Conservation (phyloP, 2,797 vertebrate genomes). For the Hirundo rustica region DNA sequence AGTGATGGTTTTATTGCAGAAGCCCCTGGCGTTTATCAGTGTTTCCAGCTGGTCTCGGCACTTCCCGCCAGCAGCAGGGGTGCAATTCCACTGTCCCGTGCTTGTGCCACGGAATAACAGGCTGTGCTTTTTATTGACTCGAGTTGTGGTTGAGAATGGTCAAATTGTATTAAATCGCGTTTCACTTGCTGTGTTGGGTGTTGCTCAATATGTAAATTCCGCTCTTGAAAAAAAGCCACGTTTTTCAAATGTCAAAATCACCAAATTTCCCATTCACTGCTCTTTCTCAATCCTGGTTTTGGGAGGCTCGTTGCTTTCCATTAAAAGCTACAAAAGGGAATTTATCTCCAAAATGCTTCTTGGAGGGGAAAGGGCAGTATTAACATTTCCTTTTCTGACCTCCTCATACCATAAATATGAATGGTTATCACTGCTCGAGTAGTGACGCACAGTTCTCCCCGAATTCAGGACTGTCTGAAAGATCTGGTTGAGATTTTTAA, state of each 20-base stretch:
- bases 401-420: neutral
- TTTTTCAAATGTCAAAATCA: neutral
- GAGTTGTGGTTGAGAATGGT: neutral
- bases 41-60: neutral
- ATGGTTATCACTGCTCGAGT: neutral
- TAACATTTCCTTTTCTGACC: neutral
- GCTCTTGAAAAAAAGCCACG: fast-evolving
- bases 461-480: neutral
- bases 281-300: neutral
- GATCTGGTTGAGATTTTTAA: neutral
- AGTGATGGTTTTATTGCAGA: neutral
- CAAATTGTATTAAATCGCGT: neutral
- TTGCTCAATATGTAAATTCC: fast-evolving
- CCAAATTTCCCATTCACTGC: neutral
- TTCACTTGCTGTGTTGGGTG: neutral
- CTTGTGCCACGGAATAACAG: neutral
- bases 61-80: neutral
- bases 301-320: conserved; percentile 12
- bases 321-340: conserved; percentile 36
- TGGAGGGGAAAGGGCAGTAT: conserved; percentile 7
- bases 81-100: neutral
- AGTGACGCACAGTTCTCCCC: neutral
- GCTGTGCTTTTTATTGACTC: neutral
- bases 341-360: conserved; percentile 42
- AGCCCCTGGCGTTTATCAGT: neutral